phyloP scores from a whole-genome alignment of 2,797 vertebrate species.

The Helicolenus hilgendorfi region DNA sequence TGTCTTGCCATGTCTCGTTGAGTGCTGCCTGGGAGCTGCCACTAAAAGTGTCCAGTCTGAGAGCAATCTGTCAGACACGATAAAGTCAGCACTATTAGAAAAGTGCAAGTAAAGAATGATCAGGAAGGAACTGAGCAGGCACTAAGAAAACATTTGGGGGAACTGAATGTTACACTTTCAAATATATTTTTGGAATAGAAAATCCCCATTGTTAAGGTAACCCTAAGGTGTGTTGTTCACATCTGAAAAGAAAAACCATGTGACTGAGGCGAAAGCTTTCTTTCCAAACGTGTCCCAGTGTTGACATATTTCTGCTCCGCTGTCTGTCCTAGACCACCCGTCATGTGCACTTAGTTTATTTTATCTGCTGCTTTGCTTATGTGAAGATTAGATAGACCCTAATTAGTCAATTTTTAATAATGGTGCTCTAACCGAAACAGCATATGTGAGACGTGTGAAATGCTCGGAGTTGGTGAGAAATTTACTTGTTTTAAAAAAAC shows the following conservation, averaged over 20 bases:
- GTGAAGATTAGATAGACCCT: neutral
- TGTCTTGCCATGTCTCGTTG: conserved; percentile 28
- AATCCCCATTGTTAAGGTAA: neutral
- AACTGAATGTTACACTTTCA: neutral
- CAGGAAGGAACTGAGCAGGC: neutral
- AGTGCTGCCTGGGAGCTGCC: conserved; percentile 21
- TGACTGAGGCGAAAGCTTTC: neutral
- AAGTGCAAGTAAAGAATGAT: conserved; percentile 34
- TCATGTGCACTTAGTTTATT: neutral
- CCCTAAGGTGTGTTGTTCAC: neutral
- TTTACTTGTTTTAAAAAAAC: neutral
- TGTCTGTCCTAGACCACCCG: neutral
- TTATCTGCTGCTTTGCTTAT: neutral
- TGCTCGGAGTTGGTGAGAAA: neutral
- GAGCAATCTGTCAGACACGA: conserved; percentile 2
- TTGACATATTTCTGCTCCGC: neutral
- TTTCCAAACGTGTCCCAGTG: neutral
- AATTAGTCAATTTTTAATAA: conserved; percentile 1
- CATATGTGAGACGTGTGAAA: neutral
- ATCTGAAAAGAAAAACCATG: neutral
- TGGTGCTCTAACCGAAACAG: neutral
- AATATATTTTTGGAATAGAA: neutral
- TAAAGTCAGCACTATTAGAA: conserved; percentile 30
- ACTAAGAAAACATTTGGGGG: neutral
- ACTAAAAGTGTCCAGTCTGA: conserved; percentile 30